Conservation (phyloP, 2,888 invertebrate species). For the Steinernema scapterisci region DNA sequence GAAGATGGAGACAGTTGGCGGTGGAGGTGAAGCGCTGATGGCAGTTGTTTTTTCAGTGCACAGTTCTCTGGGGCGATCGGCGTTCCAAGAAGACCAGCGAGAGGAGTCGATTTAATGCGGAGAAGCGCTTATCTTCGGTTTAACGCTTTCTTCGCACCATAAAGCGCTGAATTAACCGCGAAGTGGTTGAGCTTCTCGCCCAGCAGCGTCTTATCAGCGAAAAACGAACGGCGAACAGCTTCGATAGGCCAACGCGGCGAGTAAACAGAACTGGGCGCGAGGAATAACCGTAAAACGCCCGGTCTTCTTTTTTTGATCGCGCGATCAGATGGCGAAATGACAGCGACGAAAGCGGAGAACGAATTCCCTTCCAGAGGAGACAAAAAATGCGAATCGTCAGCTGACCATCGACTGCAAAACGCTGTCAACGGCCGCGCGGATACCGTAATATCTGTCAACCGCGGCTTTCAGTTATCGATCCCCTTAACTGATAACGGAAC, state of each 20-base stretch:
- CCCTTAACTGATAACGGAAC: background rate
- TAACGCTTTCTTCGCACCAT: background rate
- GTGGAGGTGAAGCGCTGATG: too few relatives aligned
- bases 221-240: background rate
- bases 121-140: background rate
- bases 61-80: background rate
- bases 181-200: background rate
- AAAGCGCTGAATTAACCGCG: too few relatives aligned
- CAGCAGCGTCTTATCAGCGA: background rate
- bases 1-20: constrained; percentile 28
- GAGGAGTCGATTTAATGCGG: background rate
- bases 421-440: background rate
- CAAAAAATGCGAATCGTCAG: constrained; percentile 18
- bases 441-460: background rate
- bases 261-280: background rate
- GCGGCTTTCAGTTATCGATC: background rate
- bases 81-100: background rate
- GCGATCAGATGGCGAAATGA: constrained; percentile 22
- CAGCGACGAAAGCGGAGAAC: background rate
- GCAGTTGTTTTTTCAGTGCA: constrained; percentile 16
- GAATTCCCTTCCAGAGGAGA: background rate
- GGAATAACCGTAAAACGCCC: background rate
- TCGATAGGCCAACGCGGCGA: background rate
- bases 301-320: background rate
- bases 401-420: background rate